Base-by-base conservation (phyloP, 2,113 vertebrate genomes). In the Ovibos moschatus region DNA sequence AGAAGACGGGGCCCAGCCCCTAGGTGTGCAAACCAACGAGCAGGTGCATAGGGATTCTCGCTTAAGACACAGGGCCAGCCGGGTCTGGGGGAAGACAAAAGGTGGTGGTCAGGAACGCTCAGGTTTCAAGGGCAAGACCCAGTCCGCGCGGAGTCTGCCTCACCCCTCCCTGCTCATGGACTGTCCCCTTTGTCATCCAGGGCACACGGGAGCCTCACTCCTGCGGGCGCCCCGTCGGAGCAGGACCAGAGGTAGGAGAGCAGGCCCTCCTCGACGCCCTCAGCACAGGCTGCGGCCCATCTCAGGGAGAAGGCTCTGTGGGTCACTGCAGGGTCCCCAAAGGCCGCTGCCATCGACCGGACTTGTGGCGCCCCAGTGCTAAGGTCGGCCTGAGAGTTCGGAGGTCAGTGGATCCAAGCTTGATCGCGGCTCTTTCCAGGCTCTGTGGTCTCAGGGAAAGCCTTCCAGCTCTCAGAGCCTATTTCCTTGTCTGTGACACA, bases 201-300 rank as follows among this genome's bases (percentile, higher is more conserved):
- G 57, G 57, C 57, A 28, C 57, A 27, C 10, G 25, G 10, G 57
- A 58, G 25, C 25, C 25, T 58, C 25, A 28, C 57, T 58, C 57
- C 25, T 27, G 40, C 0, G 1, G 60, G 40, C 0, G 1, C 30
- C 57, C 19, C 0, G 27, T 13, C 12, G 33, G 9, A 36, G 43
- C 47, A 40, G 82, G 21, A 60, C 64, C 13, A 19, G 28, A 16
- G 36, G 23, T 4, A 15, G 74, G 58, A 58, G 51, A 27, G 14
- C 30, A 19, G 13, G 25, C n/a, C 43, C 40, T 6, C 4, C 16
- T 13, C 23, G 47, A n/a, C 19, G 27, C 19, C 74, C 27, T 87
- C 9, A 5, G 1, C 7, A 28, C 2, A 85, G 45, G 53, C 53
- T 47, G 60, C 82, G 28, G 27, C 71, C 13, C 16, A 0, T 64